These are phyloP conservation scores for Manis javanica DNA, from an alignment of 2,797 vertebrate genomes.

Conservation along the genomic window DNA sequence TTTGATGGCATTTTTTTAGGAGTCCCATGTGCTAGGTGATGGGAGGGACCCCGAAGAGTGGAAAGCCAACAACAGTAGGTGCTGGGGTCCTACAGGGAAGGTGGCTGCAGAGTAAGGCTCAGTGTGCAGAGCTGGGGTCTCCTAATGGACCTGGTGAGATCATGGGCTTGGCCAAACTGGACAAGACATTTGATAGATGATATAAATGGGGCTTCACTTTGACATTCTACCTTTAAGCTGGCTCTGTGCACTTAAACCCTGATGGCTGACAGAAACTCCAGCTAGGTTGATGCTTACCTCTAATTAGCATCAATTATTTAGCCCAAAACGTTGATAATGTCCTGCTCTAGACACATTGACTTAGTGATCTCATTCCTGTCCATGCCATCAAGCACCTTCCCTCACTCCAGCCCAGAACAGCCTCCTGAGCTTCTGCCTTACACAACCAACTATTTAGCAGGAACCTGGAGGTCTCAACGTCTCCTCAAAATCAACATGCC, in stretches of 20 bases:
- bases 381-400: background rate
- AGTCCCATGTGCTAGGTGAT: background rate
- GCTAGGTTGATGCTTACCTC: background rate
- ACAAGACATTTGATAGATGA: background rate
- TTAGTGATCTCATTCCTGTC: background rate
- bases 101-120: background rate
- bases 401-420: background rate
- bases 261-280: background rate
- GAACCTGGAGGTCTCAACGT: background rate
- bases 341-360: background rate
- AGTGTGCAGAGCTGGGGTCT: background rate
- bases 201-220: background rate
- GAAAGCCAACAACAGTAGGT: background rate
- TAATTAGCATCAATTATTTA: background rate
- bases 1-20: background rate
- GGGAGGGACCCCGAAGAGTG: background rate
- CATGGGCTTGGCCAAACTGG: background rate
- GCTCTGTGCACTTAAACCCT: background rate
- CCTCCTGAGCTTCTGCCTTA: background rate
- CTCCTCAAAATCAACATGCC: background rate
- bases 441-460: background rate
- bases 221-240: background rate
- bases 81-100: background rate
- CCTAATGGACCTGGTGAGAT: background rate
- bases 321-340: background rate